Base-by-base conservation (phyloP, 2,888 invertebrate species). In the Vandiemenella viatica region DNA sequence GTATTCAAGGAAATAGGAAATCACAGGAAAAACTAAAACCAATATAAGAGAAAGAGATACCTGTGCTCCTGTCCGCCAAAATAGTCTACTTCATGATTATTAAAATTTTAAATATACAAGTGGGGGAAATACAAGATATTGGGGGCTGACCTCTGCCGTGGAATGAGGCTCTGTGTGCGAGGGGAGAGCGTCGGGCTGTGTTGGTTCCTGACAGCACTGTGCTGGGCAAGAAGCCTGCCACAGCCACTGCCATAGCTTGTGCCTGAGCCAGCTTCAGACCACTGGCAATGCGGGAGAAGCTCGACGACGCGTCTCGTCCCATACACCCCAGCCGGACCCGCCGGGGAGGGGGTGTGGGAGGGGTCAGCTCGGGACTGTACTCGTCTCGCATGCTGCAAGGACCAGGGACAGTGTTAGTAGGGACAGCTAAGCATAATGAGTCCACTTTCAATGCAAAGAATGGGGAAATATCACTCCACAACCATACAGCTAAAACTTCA, bases 251-350 rank as follows among this genome's bases (percentile, higher is more conserved):
- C 74, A 82, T 79, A 51, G 80, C 80, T 68, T 80, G 78, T 48
- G 75, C 74, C 67, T 81, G 80, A 55, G 80, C 80, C 59, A 81
- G 68, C 63, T 78, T 79, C 55, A 83, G 69, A 50, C 81, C 81
- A 61, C 77, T 77, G 53, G 79, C 80, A 57, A 81, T 73, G 61
- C 70, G 77, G 63, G 68, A 74, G 63, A 68, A 67, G 65, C 64
- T 67, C 60, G 64, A 64, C 6, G 51, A 45, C 17, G 49, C 23
- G 58, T 56, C 61, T 60, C 55, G 63, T 59, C 55, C 61, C 62
- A 51, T 64, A 59, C 40, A 63, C 62, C 32, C 61, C 59, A 51
- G 59, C 57, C 21, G 66, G 55, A 64, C 64, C 60, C 72, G 69
- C 60, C 74, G 68, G 59, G 74, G 73, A 57, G 74, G 74, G 57